Percentiles rank a stretch among this genome's conserved stretches.
Conservation (phyloP, 1,140 invertebrate genomes). For the Drosophila virilis region DNA sequence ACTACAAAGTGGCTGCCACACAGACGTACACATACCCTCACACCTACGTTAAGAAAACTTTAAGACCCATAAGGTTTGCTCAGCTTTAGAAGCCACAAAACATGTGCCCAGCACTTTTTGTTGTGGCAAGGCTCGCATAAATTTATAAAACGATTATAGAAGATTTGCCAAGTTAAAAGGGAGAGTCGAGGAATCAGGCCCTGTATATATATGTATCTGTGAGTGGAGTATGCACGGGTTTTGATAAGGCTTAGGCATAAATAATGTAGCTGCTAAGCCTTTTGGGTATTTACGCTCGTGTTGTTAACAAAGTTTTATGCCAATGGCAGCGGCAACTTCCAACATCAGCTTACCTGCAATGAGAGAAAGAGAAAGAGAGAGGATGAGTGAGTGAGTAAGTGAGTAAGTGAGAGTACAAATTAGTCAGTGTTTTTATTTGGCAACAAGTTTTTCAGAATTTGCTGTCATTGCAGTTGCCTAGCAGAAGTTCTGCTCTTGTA, state of each 20-base stretch:
- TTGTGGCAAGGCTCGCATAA: constrained; percentile 52
- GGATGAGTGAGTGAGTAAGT: constrained; percentile 9
- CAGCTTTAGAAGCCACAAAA: constrained; percentile 43
- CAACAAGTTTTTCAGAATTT: constrained; percentile 39
- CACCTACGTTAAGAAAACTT: constrained; percentile 13
- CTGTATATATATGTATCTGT: constrained; percentile 5
- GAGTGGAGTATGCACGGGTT: constrained; percentile 51
- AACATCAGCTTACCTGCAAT: constrained; percentile 62
- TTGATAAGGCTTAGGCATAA: constrained; percentile 70
- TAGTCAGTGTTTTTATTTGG: constrained; percentile 46
- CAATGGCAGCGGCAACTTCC: constrained; percentile 36
- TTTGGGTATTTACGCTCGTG: constrained; percentile 77
- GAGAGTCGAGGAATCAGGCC: neutral
- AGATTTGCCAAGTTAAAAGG: constrained; percentile 37
- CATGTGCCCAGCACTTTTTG: constrained; percentile 59
- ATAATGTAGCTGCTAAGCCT: constrained; percentile 72
- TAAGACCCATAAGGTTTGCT: constrained; percentile 36
- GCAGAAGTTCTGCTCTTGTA: constrained; percentile 56
- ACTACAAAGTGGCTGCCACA: constrained; percentile 27
- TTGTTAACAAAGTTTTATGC: constrained; percentile 65
- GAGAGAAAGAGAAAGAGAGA: constrained; percentile 34
- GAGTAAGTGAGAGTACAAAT: constrained; percentile 27
- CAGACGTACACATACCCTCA: neutral
- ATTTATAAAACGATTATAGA: constrained; percentile 61
- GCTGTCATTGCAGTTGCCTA: constrained; percentile 32